Conservation (phyloP, 2,888 invertebrate genomes). For the Endotricha flammealis region DNA sequence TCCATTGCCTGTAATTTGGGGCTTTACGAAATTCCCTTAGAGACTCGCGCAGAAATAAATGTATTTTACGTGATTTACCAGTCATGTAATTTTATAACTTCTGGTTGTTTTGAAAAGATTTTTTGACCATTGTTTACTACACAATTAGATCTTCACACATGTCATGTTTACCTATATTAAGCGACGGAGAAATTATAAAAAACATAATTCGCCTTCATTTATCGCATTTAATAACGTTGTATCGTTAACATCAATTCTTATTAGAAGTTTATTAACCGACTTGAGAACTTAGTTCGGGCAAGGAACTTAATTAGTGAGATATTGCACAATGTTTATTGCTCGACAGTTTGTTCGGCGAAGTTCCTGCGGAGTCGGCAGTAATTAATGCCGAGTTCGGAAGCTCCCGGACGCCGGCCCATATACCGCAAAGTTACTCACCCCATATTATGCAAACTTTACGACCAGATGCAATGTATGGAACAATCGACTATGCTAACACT, state of each 20-base stretch:
- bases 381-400: slow-evolving; percentile 29
- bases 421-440: slow-evolving; percentile 33
- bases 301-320: slow-evolving; percentile 46
- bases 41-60: not conserved
- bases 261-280: slow-evolving; percentile 14
- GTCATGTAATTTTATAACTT: not conserved
- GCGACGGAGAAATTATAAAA: no score
- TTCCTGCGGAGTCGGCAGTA: slow-evolving; percentile 31
- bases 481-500: slow-evolving; percentile 11
- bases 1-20: slow-evolving; percentile 34
- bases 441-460: slow-evolving; percentile 30
- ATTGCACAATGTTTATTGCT: slow-evolving; percentile 51
- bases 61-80: not conserved
- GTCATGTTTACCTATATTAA: no score
- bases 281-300: slow-evolving; percentile 20
- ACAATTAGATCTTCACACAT: no score
- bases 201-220: no score
- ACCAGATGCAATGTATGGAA: slow-evolving; percentile 16
- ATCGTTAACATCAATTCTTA: slow-evolving; percentile 6
- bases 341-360: slow-evolving; percentile 39
- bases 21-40: slow-evolving; percentile 27
- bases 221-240: no score
- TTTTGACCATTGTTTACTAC: no score
- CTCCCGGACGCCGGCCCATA: slow-evolving; percentile 17
- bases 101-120: no score